These are phyloP conservation scores for Ochropleura leucogaster DNA, from an alignment of 2,888 invertebrate species.

Conservation along the genomic window DNA sequence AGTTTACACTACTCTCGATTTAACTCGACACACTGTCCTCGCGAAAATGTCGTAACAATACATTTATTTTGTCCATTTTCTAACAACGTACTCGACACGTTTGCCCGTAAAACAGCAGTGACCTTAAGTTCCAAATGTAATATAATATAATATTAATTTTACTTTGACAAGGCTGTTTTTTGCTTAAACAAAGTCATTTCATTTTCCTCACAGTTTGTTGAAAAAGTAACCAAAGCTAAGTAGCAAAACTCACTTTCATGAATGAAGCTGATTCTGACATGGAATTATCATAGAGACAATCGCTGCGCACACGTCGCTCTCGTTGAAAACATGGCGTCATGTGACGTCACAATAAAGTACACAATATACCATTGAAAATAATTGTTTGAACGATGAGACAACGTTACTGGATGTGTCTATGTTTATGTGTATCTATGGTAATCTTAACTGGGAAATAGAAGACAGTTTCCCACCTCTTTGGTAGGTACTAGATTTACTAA, in stretches of 20 bases:
- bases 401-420: conserved; percentile 11
- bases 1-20: conserved; percentile 37
- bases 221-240: neutral
- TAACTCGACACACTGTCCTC: conserved; percentile 44
- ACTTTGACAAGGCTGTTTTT: conserved; percentile 33
- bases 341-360: conserved; percentile 46
- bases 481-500: neutral
- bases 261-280: conserved; percentile 28
- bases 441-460: neutral
- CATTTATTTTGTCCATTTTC: conserved; percentile 48
- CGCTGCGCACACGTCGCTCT: conserved; percentile 22
- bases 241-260: conserved; percentile 9
- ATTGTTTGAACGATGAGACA: conserved; percentile 44
- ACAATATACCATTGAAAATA: conserved; percentile 56
- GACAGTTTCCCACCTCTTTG: neutral
- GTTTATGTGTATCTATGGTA: conserved; percentile 14
- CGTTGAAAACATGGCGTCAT: conserved; percentile 45
- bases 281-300: conserved; percentile 56
- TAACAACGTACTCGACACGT: conserved; percentile 34
- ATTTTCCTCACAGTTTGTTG: neutral
- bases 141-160: conserved; percentile 22
- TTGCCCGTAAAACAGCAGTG: conserved; percentile 28
- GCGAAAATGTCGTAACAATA: conserved; percentile 45
- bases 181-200: conserved; percentile 4
- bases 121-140: conserved; percentile 36